Base-by-base conservation (phyloP, 2,797 vertebrate species). In the Gymnocypris eckloni region DNA sequence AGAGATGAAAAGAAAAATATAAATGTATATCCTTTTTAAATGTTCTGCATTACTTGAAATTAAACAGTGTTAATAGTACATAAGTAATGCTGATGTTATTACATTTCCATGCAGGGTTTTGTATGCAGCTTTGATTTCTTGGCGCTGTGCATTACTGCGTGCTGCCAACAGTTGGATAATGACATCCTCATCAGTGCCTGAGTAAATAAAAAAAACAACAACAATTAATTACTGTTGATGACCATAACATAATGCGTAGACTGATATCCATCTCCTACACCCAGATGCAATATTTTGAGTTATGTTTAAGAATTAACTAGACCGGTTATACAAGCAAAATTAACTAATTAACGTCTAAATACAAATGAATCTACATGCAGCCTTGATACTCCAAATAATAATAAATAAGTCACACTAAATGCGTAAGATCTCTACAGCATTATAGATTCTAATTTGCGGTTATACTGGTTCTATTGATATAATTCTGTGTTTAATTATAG, bases 61-160 rank as follows among this genome's bases (percentile, higher is more conserved):
- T n/a, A 54, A 54, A 56, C 8, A 3, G 22, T 61, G 54, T n/a
- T n/a, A 61, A 22, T 13, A 33, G 15, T 37, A 37, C 5, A 52
- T 11, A 39, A 43, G 1, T 48, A 54, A 18, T 75, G 54, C 61
- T 61, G 25, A n/a, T 11, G 4, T 8, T 37, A 90, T 92, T 88
- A 99, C 98, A 97, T 97, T 95, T 93, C 98, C 98, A 91, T 96
- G 96, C 16, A 97, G 95, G 15, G 97, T 98, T 90, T 99, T 99
- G 92, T 96, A 99, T 64, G 93, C 81, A 22, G 89, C 77, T 41
- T 94, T 94, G 89, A 98, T 97, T 89, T 98, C 91, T 93, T 98
- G 97, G 88, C 98, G 96, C 91, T 99, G 98, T 75, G 88, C 86
- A 20, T 99, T 99, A 93, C 94, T 97, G 86, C 98, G 96, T 45